Evolutionary conservation across 37 sponge, comb jelly and placozoan genomes (phyloP).

Genomic region (Hexactinellida sp.): DNA sequence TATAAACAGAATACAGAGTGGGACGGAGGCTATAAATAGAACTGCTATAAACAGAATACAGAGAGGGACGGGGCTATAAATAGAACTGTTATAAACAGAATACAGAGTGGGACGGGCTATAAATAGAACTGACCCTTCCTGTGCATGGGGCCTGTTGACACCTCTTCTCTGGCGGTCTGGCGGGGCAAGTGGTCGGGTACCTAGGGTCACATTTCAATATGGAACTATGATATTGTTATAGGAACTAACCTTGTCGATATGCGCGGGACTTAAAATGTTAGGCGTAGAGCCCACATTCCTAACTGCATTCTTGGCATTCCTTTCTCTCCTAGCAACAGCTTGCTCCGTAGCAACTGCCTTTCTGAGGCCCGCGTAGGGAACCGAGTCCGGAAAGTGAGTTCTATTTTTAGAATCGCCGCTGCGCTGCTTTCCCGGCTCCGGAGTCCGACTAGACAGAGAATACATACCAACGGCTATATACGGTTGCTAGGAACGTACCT

Average conservation of each 20-base stretch:
- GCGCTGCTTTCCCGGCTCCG: background rate
- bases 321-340: background rate
- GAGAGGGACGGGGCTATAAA: background rate
- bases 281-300: background rate
- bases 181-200: background rate
- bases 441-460: background rate
- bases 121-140: background rate
- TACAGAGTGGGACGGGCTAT: too few species aligned
- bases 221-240: too few species aligned
- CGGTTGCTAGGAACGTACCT: background rate
- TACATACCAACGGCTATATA: background rate
- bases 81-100: background rate
- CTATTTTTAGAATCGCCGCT: background rate
- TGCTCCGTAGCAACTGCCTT: background rate
- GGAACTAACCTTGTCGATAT: too few species aligned
- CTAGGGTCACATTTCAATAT: too few species aligned
- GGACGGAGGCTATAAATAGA: background rate
- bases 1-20: constrained; percentile 4
- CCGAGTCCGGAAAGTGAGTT: background rate
- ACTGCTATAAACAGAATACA: background rate
- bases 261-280: background rate
- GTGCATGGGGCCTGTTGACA: background rate
- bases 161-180: background rate
- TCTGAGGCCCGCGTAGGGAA: background rate
- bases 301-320: background rate